Conservation (phyloP, 2,113 vertebrate species). For the Pao palembangensis region DNA sequence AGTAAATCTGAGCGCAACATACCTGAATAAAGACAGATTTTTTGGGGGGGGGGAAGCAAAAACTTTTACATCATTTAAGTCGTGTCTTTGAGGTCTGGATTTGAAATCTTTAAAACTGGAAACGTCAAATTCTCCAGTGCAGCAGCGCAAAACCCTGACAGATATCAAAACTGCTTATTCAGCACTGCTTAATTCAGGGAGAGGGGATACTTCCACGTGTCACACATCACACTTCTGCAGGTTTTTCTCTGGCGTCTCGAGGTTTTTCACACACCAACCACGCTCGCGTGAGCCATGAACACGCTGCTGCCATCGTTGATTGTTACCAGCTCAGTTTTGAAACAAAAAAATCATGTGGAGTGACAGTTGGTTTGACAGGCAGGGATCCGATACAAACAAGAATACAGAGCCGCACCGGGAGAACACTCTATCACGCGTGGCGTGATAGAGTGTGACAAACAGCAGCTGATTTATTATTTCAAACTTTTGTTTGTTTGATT, state of each 20-base stretch:
- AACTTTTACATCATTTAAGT: too few species aligned
- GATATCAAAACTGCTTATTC: background rate
- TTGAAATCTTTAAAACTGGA: background rate
- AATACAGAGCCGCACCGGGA: constrained; percentile 36
- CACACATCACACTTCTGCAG: constrained; percentile 42
- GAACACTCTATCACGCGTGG: constrained; percentile 46
- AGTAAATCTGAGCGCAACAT: too few species aligned
- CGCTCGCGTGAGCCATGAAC: constrained; percentile 52
- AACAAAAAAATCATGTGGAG: constrained; percentile 39
- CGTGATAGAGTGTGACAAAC: constrained; percentile 14
- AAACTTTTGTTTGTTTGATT: background rate
- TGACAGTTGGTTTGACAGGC: constrained; percentile 66
- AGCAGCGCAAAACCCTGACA: background rate
- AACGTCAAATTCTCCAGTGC: background rate
- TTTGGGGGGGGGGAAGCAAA: too few species aligned
- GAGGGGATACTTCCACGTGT: background rate
- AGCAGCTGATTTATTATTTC: constrained; percentile 1
- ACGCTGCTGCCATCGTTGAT: constrained; percentile 34
- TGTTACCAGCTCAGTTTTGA: constrained; percentile 60
- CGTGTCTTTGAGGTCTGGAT: background rate
- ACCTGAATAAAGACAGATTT: too few species aligned
- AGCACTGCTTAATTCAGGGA: constrained; percentile 8
- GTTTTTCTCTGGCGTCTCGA: constrained; percentile 38
- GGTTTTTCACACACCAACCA: constrained; percentile 25
- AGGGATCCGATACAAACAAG: constrained; percentile 61